These are phyloP conservation scores for Lasioglossum pauxillum DNA, from an alignment of 2,888 invertebrate genomes.

Conservation along the genomic window DNA sequence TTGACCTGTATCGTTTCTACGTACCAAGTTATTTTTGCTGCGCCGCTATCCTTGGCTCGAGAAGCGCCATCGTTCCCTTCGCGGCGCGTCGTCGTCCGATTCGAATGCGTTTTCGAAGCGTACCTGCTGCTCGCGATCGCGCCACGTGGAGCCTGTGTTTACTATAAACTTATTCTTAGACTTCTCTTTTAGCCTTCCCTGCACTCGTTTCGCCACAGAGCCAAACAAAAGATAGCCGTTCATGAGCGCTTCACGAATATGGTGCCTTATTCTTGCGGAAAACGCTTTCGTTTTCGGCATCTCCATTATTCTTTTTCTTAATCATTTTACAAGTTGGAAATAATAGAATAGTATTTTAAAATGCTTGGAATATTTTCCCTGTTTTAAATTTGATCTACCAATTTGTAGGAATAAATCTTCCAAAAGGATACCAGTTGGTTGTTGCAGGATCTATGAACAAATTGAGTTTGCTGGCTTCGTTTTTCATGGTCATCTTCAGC, in stretches of 20 bases:
- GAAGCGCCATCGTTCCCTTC: constrained; percentile 5
- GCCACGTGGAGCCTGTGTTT: constrained; percentile 14
- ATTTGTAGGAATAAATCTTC: too few species aligned
- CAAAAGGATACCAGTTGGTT: too few species aligned
- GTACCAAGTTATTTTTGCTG: constrained; percentile 50
- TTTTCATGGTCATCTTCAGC: too few species aligned
- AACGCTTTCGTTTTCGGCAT: background rate
- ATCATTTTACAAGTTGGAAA: too few species aligned
- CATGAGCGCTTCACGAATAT: background rate
- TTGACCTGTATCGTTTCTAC: constrained; percentile 52
- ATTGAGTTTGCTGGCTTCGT: too few species aligned
- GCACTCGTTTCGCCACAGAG: background rate
- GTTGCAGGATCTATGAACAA: too few species aligned
- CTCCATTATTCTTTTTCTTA: background rate
- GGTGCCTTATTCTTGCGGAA: background rate
- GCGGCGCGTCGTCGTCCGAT: constrained; percentile 6
- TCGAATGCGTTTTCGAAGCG: constrained; percentile 9
- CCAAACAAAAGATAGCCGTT: background rate
- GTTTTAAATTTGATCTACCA: too few species aligned
- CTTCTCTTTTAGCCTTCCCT: constrained; percentile 4
- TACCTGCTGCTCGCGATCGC: constrained; percentile 1
- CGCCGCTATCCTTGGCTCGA: constrained; percentile 30
- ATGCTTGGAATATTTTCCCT: too few species aligned
- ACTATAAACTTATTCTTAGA: constrained; percentile 1
- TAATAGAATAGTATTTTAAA: too few species aligned